Conservation (phyloP, 2,888 invertebrate species). For the Ophion obscuratus region DNA sequence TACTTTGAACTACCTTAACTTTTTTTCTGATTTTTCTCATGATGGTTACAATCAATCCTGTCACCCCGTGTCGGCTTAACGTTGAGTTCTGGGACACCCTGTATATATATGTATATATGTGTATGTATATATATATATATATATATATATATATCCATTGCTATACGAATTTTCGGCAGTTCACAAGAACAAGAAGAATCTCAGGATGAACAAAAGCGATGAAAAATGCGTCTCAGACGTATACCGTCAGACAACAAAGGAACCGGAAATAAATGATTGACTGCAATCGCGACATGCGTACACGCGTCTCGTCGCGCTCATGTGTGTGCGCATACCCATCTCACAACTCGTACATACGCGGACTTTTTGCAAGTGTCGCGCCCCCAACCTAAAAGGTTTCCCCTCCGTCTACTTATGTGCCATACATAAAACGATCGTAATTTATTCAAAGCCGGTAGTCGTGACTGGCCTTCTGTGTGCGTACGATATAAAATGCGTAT, state of each 20-base stretch:
- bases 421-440: slow-evolving; percentile 49
- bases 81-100: no score
- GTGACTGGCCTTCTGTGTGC: slow-evolving; percentile 38
- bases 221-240: neutral
- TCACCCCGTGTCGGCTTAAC: no score
- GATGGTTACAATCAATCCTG: no score
- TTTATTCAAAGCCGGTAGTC: slow-evolving; percentile 50
- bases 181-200: neutral
- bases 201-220: neutral
- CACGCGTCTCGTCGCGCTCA: no score
- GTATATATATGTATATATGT: no score
- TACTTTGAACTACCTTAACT: no score
- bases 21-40: no score
- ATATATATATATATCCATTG: no score
- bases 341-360: neutral
- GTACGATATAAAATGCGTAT: no score
- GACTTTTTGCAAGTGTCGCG: neutral
- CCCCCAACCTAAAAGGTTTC: neutral
- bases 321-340: neutral
- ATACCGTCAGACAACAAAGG: slow-evolving; percentile 39
- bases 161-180: neutral
- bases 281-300: slow-evolving; percentile 40
- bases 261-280: slow-evolving; percentile 56
- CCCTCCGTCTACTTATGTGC: slow-evolving; percentile 31
- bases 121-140: no score